These are phyloP conservation scores for Muraenolepis orangiensis DNA, from an alignment of 2,797 vertebrate species.

Conservation along the genomic window DNA sequence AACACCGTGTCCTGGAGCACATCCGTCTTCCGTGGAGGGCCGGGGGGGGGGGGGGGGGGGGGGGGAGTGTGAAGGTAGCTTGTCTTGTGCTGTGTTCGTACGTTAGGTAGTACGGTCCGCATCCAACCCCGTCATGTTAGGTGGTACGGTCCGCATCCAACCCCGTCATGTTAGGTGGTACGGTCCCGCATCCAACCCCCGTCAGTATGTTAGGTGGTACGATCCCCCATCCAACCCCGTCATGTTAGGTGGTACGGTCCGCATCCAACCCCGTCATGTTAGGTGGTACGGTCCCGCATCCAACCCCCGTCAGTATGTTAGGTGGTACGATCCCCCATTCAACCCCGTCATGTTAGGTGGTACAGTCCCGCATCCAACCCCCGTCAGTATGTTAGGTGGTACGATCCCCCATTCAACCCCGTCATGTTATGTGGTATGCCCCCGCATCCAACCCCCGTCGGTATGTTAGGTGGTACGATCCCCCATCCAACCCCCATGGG, in stretches of 20 bases:
- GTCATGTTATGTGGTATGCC: too few species aligned
- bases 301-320: constrained; percentile 34
- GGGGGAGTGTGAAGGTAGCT: constrained; percentile 67
- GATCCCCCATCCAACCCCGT: too few species aligned
- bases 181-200: too few species aligned
- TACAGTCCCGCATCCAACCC: too few species aligned
- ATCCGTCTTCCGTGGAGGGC: constrained; percentile 73
- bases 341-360: constrained; percentile 27
- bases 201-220: too few species aligned
- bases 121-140: constrained; percentile 39
- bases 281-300: constrained; percentile 59
- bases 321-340: constrained; percentile 59
- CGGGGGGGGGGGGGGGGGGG: constrained; percentile 27
- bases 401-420: too few species aligned
- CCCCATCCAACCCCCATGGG: constrained; percentile 42
- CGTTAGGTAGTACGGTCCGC: constrained; percentile 55
- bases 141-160: constrained; percentile 58
- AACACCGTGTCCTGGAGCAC: constrained; percentile 74
- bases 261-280: too few species aligned
- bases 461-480: constrained; percentile 54
- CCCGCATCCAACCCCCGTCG: too few species aligned
- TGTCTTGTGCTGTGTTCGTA: constrained; percentile 33
- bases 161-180: constrained; percentile 26
- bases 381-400: too few species aligned
- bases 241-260: too few species aligned